These are phyloP conservation scores for Sinella curviseta DNA, from an alignment of 1,140 invertebrate genomes.

Conservation along the genomic window DNA sequence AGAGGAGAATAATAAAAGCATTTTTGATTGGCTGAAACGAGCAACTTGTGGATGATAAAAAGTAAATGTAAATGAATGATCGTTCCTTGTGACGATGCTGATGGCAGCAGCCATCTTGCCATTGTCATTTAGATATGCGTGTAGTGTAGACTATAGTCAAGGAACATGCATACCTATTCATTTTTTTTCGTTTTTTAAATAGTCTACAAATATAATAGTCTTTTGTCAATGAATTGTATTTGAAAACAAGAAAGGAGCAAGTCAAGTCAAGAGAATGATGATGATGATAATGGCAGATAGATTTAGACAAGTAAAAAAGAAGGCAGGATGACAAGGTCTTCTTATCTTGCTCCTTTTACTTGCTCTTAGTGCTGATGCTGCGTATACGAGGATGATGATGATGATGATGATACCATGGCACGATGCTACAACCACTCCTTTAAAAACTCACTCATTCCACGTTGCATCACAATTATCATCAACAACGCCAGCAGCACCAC, in stretches of 20 bases:
- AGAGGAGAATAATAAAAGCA: neutral
- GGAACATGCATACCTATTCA: too few relatives aligned
- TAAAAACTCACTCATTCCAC: neutral
- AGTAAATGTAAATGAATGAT: neutral
- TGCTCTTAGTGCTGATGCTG: neutral
- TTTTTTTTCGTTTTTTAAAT: too few relatives aligned
- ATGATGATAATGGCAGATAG: too few relatives aligned
- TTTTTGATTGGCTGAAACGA: neutral
- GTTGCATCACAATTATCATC: neutral
- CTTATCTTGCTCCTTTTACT: neutral
- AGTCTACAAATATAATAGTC: too few relatives aligned
- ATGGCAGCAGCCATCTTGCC: conserved; percentile 1
- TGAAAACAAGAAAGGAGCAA: too few relatives aligned
- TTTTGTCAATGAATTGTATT: too few relatives aligned
- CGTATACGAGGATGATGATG: neutral
- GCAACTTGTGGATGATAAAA: too few relatives aligned
- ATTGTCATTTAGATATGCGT: conserved; percentile 1
- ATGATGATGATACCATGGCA: neutral
- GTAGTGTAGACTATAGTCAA: neutral
- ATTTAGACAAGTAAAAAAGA: too few relatives aligned
- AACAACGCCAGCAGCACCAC: neutral
- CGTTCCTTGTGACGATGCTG: neutral
- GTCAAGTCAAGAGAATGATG: too few relatives aligned
- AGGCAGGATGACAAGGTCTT: neutral
- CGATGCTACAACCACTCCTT: neutral